These are phyloP conservation scores for Diglossa brunneiventris DNA, from an alignment of 2,113 vertebrate genomes.

Conservation along the genomic window DNA sequence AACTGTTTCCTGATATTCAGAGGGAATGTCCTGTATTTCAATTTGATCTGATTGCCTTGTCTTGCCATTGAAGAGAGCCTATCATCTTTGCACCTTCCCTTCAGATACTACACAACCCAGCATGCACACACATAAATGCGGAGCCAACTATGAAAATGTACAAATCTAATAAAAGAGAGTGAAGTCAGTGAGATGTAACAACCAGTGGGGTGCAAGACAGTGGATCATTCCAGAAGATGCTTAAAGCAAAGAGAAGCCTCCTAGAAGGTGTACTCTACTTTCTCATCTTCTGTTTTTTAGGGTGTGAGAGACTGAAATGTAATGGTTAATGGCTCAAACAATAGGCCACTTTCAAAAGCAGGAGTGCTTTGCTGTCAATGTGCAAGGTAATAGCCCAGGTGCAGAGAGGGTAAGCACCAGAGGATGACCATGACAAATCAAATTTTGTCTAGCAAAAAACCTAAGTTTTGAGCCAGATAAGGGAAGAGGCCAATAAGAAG, in stretches of 20 bases:
- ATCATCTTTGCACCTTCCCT: not conserved
- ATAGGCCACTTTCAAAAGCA: not conserved
- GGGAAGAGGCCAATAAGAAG: not conserved
- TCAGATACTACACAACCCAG: not conserved
- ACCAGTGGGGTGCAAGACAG: not conserved
- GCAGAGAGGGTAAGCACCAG: not conserved
- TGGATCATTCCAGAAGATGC: not conserved
- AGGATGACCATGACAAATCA: not conserved
- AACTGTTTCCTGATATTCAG: not conserved
- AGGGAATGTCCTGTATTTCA: not conserved
- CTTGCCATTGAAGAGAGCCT: not conserved
- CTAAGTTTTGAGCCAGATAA: not conserved
- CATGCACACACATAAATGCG: not conserved
- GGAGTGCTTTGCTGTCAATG: not conserved
- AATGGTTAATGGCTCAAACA: not conserved
- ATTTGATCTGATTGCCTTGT: not conserved
- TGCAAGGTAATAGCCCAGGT: not conserved
- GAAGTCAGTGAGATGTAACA: not conserved
- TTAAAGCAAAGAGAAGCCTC: not conserved
- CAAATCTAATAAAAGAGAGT: not conserved
- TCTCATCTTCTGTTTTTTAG: not conserved
- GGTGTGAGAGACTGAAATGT: not conserved
- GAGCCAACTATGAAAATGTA: not conserved
- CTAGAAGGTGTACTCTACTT: not conserved
- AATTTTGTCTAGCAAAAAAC: not conserved